A percentile compares a stretch with the other conserved stretches of the same genome.
Conservation (phyloP, 2,113 vertebrate genomes). For the cattle (Bos taurus) region ARS-UCD2.0 NC_037335.1:47191001-47191500, state of each 20-base stretch:
- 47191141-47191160: background rate
- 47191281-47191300: slow-evolving; percentile 35
- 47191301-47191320: background rate
- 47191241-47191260: slow-evolving; percentile 26
- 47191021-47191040: too few relatives aligned
- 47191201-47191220: slow-evolving; percentile 27
- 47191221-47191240: slow-evolving; percentile 44
- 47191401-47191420: slow-evolving; percentile 50
- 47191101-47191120: background rate
- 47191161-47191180: slow-evolving; percentile 5
- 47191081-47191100: background rate
- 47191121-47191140: background rate
- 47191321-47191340: slow-evolving; percentile 51
- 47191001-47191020: too few relatives aligned
- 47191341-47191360: slow-evolving; percentile 40
- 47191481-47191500: background rate
- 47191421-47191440: slow-evolving; percentile 42
- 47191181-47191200: slow-evolving; percentile 25
- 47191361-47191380: slow-evolving; percentile 41
- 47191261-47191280: slow-evolving; percentile 38
- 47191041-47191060: too few relatives aligned
- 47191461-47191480: slow-evolving; percentile 10
- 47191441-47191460: background rate
- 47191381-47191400: slow-evolving; percentile 48
- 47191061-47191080: background rate